Percentiles rank a stretch among this genome's conserved stretches.
These are phyloP conservation scores for Microtus agrestis DNA, from an alignment of 2,797 vertebrate genomes.

Conservation along the genomic window DNA sequence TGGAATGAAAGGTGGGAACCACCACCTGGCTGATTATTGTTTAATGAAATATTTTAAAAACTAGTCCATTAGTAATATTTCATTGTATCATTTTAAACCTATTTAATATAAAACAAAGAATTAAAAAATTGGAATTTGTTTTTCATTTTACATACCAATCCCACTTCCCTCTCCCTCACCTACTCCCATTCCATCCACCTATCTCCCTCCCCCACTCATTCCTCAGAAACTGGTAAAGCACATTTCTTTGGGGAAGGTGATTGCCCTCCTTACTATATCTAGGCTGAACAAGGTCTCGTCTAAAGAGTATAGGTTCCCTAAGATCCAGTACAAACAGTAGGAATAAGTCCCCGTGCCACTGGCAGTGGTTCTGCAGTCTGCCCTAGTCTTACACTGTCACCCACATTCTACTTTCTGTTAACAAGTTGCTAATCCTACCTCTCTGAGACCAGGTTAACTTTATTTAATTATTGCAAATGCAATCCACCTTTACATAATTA, in stretches of 20 bases:
- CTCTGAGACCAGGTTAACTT: neutral
- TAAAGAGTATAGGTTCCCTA: neutral
- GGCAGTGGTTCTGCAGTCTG: too few relatives aligned
- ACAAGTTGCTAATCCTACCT: neutral
- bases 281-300: too few relatives aligned
- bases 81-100: constrained; percentile 19
- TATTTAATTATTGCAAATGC: neutral
- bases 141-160: too few relatives aligned
- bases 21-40: neutral
- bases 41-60: neutral
- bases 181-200: too few relatives aligned
- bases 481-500: neutral
- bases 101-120: neutral
- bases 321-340: too few relatives aligned
- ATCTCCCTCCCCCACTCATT: too few relatives aligned
- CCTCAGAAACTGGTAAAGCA: too few relatives aligned
- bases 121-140: neutral
- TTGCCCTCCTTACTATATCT: too few relatives aligned
- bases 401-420: neutral
- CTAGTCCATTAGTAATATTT: neutral
- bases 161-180: too few relatives aligned
- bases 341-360: too few relatives aligned
- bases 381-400: too few relatives aligned
- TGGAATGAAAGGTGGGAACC: neutral
- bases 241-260: too few relatives aligned